These are phyloP conservation scores for Megalurothrips usitatus DNA, from an alignment of 2,888 invertebrate genomes.

Conservation along the genomic window DNA sequence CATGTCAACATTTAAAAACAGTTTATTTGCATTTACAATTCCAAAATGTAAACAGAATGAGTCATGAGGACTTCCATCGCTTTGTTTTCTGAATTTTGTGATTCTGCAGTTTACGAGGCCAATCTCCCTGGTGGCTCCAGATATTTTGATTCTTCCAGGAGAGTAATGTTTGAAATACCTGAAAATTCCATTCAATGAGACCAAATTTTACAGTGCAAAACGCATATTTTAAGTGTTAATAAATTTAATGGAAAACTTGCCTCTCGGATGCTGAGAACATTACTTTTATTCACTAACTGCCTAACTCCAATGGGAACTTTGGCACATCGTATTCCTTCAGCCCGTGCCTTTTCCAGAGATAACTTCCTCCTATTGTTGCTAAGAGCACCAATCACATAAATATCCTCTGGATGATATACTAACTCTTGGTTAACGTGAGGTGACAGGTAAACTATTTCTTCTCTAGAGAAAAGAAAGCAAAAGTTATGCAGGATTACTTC, in stretches of 20 bases:
- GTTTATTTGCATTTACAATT: too few species aligned
- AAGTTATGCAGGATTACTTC: background rate
- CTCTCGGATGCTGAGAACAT: background rate
- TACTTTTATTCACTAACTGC: background rate
- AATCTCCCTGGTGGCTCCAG: background rate
- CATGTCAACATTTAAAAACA: too few species aligned
- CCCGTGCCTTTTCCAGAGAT: background rate
- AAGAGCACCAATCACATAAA: background rate
- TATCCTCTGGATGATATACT: background rate
- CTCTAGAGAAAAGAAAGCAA: background rate
- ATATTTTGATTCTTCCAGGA: background rate
- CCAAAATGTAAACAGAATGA: too few species aligned
- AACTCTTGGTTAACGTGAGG: background rate
- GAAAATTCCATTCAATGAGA: background rate
- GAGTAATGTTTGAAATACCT: background rate
- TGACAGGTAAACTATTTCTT: background rate
- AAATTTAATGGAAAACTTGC: background rate
- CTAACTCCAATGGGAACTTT: background rate
- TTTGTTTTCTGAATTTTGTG: too few species aligned
- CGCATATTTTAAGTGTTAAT: background rate
- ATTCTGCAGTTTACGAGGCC: background rate
- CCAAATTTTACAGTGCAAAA: background rate
- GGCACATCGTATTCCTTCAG: background rate
- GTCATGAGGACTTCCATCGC: too few species aligned
- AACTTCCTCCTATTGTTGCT: background rate